Evolutionary conservation across 2,113 vertebrate genomes (phyloP).

Genomic region (Pimephales promelas): DNA sequence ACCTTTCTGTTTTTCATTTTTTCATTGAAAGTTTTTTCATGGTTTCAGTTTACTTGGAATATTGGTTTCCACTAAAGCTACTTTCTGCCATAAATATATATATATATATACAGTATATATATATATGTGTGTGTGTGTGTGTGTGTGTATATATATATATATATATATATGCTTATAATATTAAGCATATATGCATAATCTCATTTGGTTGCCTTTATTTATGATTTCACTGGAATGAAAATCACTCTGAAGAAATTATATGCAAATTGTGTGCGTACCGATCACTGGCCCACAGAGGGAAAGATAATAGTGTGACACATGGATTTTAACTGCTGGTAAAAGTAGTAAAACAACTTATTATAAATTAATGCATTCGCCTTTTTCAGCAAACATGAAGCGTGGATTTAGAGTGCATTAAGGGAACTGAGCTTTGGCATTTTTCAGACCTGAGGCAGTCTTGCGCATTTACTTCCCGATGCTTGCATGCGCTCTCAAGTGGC

Average conservation of each 20-base stretch:
- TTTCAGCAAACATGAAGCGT: background rate
- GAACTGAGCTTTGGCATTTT: too few species aligned
- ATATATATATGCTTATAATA: too few species aligned
- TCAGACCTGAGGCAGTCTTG: too few species aligned
- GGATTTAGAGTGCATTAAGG: too few species aligned
- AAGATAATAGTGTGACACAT: background rate
- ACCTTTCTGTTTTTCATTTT: background rate
- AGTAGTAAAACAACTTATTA: background rate
- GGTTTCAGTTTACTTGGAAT: background rate
- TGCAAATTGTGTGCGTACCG: background rate
- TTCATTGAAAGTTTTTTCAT: background rate
- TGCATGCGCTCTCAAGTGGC: too few species aligned
- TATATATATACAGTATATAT: too few species aligned
- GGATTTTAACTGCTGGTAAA: background rate
- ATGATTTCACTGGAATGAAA: background rate
- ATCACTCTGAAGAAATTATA: background rate
- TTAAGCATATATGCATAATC: too few species aligned
- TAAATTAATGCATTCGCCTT: background rate
- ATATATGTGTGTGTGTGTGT: too few species aligned
- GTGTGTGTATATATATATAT: too few species aligned
- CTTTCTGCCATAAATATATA: too few species aligned
- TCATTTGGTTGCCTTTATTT: background rate
- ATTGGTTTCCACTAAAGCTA: background rate
- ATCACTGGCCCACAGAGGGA: background rate
- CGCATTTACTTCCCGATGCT: too few species aligned